Percentiles rank a stretch among this genome's conserved stretches.
Evolutionary conservation across 92 coral and sea anemone species (phyloP).

Genomic region (Anthopleura xanthogrammica): DNA sequence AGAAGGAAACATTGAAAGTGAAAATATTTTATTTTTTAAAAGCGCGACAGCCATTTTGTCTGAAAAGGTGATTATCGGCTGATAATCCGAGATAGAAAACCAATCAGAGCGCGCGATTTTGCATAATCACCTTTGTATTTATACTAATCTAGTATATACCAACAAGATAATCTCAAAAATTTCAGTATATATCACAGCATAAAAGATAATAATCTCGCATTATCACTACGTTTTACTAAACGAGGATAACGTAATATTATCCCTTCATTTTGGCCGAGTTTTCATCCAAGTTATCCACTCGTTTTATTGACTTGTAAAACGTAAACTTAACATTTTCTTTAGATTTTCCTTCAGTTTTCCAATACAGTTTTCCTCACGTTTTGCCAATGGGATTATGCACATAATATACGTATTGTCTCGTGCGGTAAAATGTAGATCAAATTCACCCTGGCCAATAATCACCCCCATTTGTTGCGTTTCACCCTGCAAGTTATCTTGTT

Average conservation of each 20-base stretch:
- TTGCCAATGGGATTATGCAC: neutral
- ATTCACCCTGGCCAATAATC: neutral
- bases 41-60: no score
- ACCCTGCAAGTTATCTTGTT: neutral
- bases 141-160: no score
- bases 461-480: constrained; percentile 4
- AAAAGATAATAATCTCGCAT: neutral
- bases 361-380: neutral
- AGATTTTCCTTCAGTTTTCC: neutral
- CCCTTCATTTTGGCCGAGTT: neutral
- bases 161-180: no score
- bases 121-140: no score
- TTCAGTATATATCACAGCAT: neutral
- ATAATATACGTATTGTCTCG: neutral
- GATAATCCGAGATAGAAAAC: no score
- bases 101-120: no score
- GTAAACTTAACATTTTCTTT: neutral
- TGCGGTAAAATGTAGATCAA: no score
- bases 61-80: no score
- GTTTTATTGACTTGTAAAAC: neutral
- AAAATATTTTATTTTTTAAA: no score
- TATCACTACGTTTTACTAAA: neutral
- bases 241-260: neutral
- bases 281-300: neutral
- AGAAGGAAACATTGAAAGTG: no score